Evolutionary conservation across 2,888 invertebrate species (phyloP).

Genomic region (Lobophora halterata): DNA sequence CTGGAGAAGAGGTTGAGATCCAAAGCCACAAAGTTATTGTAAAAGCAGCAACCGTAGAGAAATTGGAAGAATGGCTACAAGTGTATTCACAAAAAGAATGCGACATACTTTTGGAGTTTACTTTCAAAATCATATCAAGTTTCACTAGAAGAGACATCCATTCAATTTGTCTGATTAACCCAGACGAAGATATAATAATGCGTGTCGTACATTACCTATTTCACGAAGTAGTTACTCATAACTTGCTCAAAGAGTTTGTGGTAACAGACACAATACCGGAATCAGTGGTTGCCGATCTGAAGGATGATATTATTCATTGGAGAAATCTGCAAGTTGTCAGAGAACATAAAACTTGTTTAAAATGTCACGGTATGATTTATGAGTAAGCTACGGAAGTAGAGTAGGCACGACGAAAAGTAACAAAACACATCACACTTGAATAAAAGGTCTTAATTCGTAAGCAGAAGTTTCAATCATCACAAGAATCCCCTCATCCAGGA

Average conservation of each 20-base stretch:
- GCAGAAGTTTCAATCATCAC: no score
- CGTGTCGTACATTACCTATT: slow-evolving; percentile 8
- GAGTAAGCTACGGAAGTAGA: no score
- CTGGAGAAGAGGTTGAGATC: slow-evolving; percentile 7
- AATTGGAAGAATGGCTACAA: slow-evolving; percentile 4
- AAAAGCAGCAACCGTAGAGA: slow-evolving; percentile 8
- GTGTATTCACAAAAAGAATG: slow-evolving; percentile 5
- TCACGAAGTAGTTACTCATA: background rate
- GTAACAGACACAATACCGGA: background rate
- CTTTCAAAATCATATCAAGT: slow-evolving; percentile 5
- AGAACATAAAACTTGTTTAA: slow-evolving; percentile 5
- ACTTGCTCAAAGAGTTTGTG: background rate
- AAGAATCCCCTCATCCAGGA: no score
- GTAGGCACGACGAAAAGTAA: no score
- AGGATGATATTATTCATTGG: slow-evolving; percentile 7
- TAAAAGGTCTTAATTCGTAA: no score
- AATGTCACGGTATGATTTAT: no score
- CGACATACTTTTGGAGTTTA: slow-evolving; percentile 10
- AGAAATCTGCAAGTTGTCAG: slow-evolving; percentile 2
- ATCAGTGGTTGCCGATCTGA: background rate
- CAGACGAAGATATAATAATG: slow-evolving; percentile 13
- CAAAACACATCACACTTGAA: no score
- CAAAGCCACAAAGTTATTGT: slow-evolving; percentile 9
- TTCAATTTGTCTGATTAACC: slow-evolving; percentile 7
- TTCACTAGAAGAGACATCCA: slow-evolving; percentile 5